These are phyloP conservation scores for Nannospalax galili DNA, from an alignment of 2,113 vertebrate genomes.

Conservation along the genomic window DNA sequence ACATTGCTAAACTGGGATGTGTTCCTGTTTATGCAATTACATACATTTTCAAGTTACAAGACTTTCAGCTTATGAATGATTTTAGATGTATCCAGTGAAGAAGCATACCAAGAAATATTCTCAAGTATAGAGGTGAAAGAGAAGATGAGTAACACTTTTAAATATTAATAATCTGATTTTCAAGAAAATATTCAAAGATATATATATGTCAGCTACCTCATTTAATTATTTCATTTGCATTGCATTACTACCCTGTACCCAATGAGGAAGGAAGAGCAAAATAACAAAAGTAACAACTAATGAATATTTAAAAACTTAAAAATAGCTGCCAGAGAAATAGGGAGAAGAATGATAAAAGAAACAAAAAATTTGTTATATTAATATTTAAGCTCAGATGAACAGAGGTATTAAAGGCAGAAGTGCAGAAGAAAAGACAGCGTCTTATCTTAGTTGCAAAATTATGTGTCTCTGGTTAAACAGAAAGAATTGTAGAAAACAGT, in stretches of 20 bases:
- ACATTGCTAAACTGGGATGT: background rate
- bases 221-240: no score
- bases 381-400: background rate
- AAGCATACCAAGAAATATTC: background rate
- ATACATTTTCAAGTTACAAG: background rate
- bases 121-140: background rate
- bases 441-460: background rate
- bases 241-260: no score
- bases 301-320: background rate
- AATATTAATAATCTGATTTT: background rate
- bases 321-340: background rate
- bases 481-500: background rate
- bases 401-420: background rate
- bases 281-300: background rate
- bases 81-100: no score
- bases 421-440: background rate
- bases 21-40: background rate
- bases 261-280: no score
- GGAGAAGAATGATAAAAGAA: background rate
- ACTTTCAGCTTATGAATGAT: background rate
- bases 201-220: no score
- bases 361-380: background rate
- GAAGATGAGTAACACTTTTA: background rate
- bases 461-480: background rate
- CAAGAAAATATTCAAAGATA: no score